phyloP scores from a whole-genome alignment of 2,888 invertebrate species.

The Ochropleura leucogaster region DNA sequence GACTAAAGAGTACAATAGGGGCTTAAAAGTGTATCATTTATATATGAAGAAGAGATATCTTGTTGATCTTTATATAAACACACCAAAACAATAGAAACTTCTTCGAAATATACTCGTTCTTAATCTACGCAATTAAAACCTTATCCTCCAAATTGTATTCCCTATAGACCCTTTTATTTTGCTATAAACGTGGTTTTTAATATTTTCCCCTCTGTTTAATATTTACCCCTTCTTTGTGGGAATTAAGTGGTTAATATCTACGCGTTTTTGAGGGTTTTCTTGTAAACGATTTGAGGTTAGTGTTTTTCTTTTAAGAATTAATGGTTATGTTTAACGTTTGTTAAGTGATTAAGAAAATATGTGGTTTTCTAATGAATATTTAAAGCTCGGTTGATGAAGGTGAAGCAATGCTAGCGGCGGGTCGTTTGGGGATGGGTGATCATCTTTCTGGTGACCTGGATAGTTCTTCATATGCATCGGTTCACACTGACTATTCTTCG shows the following conservation, averaged over 20 bases:
- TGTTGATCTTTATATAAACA: background rate
- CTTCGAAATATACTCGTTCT: constrained; percentile 27
- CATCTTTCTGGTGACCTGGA: background rate
- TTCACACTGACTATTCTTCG: background rate
- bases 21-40: too few relatives aligned
- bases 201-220: constrained; percentile 54
- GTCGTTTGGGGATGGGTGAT: background rate
- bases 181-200: constrained; percentile 62
- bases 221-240: constrained; percentile 53
- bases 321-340: constrained; percentile 23
- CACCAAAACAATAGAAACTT: background rate
- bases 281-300: constrained; percentile 53
- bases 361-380: background rate
- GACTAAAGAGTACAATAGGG: too few relatives aligned
- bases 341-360: constrained; percentile 19
- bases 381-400: background rate
- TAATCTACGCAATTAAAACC: constrained; percentile 56
- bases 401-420: background rate
- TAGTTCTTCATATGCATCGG: too few relatives aligned
- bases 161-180: constrained; percentile 49
- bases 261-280: constrained; percentile 47
- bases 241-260: constrained; percentile 64
- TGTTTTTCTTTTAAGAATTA: constrained; percentile 36
- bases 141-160: constrained; percentile 51
- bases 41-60: background rate